These are phyloP conservation scores for Rhodeus uyekii DNA, from an alignment of 2,797 vertebrate genomes.

Conservation along the genomic window DNA sequence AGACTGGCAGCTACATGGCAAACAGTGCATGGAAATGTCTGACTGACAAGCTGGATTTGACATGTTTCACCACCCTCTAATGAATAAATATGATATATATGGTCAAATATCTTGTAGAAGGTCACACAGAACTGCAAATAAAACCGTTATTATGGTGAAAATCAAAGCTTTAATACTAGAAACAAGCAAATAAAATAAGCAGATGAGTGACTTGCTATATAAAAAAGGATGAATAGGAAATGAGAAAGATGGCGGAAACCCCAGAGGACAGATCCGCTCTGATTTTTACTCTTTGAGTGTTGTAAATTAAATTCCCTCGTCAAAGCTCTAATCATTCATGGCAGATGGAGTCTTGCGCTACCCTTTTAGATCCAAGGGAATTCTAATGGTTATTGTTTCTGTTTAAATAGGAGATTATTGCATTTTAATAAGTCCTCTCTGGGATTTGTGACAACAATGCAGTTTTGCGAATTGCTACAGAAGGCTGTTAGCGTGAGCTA, in stretches of 20 bases:
- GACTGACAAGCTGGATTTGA: constrained; percentile 24
- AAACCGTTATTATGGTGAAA: not conserved
- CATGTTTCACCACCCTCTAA: constrained; percentile 20
- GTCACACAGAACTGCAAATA: not conserved
- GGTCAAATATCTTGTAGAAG: not conserved
- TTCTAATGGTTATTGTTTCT: constrained; percentile 99
- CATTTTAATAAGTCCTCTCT: constrained; percentile 99
- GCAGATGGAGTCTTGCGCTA: constrained; percentile 97
- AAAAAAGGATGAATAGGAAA: constrained; percentile 68
- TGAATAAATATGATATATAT: constrained; percentile 18
- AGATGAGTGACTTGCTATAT: constrained; percentile 61
- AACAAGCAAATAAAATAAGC: constrained; percentile 72
- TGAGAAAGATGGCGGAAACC: constrained; percentile 88
- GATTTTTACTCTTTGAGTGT: constrained; percentile 97
- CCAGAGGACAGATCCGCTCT: constrained; percentile 92
- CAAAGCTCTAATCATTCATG: constrained; percentile 99
- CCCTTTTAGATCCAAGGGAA: constrained; percentile 98
- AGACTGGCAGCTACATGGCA: constrained; percentile 32
- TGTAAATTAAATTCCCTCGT: constrained; percentile 99
- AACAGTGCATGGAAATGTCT: constrained; percentile 7
- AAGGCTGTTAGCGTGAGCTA: constrained; percentile 95
- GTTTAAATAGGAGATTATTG: constrained; percentile 99
- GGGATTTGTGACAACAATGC: constrained; percentile 97
- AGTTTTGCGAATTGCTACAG: constrained; percentile 97
- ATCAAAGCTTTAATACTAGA: constrained; percentile 49